Evolutionary conservation across 2,113 vertebrate genomes (phyloP), one percentile per base, ranked within the genome.

Genomic region (Cichladusa arquata): DNA sequence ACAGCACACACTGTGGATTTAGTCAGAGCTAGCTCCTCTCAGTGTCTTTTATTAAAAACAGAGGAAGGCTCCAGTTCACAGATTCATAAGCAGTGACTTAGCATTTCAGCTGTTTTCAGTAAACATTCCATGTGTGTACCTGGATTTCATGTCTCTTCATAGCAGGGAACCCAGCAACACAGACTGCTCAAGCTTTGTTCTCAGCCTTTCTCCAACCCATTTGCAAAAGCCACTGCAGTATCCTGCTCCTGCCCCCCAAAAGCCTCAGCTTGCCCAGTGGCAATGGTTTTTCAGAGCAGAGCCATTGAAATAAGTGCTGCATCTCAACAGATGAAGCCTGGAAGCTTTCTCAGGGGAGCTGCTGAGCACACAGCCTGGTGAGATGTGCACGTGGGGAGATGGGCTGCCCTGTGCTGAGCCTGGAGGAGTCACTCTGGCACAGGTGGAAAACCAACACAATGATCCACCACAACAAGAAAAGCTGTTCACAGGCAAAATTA

Each of bases 11-110:
- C 11, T 15, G 38, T 48, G 31, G 48, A 18, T 83, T 83, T 45
- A 86, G 70, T 50, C 14, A 50, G 42, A 82, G 62, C 50, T 82
- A 26, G n/a, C 60, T 88, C 71, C 7, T 71, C 62, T 36, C 54
- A 42, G 8, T 22, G 16, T 57, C 53, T 73, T 90, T 88, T 64
- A 86, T 56, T 86, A 71, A 95, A 95, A 82, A 45, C 20, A 91
- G 88, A 88, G 47, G 34, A 61, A 91, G 33, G 26, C 33, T 85
- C n/a, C 48, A 67, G 44, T 16, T 81, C 66, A 61, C 34, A 82
- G 26, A 73, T 62, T 58, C 80, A 77, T 69, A 50, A 86, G 9
- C 33, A 40, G 25, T 34, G 34, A 79, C 34, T 76, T 81, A 62
- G 22, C 56, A 62, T 70, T 94, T 86, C 54, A 58, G 34, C 42